These are phyloP conservation scores for Lethocerus indicus DNA, from an alignment of 1,140 invertebrate genomes.

Conservation along the genomic window DNA sequence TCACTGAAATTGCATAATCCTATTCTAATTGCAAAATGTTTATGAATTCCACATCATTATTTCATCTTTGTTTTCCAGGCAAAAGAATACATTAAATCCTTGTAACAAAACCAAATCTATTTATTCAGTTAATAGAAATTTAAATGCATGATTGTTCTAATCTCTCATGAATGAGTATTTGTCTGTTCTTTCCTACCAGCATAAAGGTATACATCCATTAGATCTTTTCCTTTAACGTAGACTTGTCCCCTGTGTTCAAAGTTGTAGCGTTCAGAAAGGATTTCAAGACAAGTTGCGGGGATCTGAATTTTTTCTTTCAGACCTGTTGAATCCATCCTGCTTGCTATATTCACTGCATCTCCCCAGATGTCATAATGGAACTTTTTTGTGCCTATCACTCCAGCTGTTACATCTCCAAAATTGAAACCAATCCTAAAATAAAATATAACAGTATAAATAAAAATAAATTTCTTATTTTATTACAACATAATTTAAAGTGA, in stretches of 20 bases:
- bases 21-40: no score
- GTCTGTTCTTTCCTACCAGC: slow-evolving; percentile 9
- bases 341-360: slow-evolving; percentile 93
- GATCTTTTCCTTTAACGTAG: slow-evolving; percentile 88
- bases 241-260: slow-evolving; percentile 72
- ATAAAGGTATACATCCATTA: slow-evolving; percentile 76
- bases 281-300: slow-evolving; percentile 1
- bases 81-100: no score
- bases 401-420: slow-evolving; percentile 79
- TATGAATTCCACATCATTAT: no score
- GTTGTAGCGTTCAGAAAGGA: slow-evolving; percentile 33
- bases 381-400: slow-evolving; percentile 88
- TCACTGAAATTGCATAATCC: no score
- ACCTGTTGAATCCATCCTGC: slow-evolving; percentile 86
- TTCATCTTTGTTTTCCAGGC: no score
- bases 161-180: not conserved
- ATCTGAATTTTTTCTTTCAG: slow-evolving; percentile 66
- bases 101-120: no score
- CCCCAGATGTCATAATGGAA: slow-evolving; percentile 98
- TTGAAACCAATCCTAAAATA: slow-evolving; percentile 31
- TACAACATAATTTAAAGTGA: no score
- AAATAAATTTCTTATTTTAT: no score
- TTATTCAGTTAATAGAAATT: not conserved
- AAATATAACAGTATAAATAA: no score
- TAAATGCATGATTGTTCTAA: not conserved